Conservation (phyloP, 2,113 vertebrate species). For the Leptocoma aspasia region DNA sequence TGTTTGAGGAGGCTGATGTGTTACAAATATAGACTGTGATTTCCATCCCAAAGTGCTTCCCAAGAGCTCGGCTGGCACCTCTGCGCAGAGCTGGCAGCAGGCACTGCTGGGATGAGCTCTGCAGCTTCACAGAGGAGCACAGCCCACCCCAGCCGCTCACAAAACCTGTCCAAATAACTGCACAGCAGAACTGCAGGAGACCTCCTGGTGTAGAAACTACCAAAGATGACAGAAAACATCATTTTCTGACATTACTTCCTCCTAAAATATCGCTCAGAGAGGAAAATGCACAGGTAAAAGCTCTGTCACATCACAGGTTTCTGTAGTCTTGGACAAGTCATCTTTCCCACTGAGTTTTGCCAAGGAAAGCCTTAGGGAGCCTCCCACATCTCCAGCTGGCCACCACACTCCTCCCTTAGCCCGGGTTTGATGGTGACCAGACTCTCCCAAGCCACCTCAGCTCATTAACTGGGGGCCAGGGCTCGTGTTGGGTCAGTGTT, state of each 20-base stretch:
- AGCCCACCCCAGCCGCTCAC: background rate
- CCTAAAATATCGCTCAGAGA: background rate
- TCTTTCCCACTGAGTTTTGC: background rate
- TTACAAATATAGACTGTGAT: slow-evolving; percentile 17
- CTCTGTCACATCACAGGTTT: background rate
- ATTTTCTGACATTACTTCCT: background rate
- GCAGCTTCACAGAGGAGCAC: background rate
- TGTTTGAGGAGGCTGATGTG: background rate
- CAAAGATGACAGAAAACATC: background rate
- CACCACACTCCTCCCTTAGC: background rate
- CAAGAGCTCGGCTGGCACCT: background rate
- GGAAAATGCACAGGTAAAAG: background rate
- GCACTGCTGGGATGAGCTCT: background rate
- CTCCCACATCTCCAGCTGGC: background rate
- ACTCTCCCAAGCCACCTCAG: background rate
- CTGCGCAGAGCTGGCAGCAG: background rate
- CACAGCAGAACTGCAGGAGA: background rate
- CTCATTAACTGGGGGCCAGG: rapidly evolving
- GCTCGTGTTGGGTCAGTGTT: background rate
- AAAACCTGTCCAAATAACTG: background rate
- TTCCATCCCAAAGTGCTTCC: slow-evolving; percentile 1
- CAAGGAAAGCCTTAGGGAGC: background rate
- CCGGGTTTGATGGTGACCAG: background rate
- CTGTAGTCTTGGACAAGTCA: background rate
- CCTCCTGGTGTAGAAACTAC: background rate